Evolutionary conservation across 2,888 invertebrate genomes (phyloP).

Genomic region (Polymixis flavicincta): DNA sequence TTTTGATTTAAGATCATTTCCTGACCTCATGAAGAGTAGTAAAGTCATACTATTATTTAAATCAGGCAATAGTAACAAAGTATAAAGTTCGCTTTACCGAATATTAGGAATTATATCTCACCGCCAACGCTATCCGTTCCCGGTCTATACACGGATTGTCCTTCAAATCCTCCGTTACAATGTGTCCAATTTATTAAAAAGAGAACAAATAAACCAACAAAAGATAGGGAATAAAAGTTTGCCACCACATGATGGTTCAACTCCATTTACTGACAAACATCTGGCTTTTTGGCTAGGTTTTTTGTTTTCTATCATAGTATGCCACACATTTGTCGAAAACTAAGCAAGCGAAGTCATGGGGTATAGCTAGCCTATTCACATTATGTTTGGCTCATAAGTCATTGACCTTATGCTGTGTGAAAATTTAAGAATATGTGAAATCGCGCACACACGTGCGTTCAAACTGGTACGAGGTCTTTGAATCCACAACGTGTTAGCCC

Average conservation of each 20-base stretch:
- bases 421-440: conserved; percentile 43
- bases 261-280: conserved; percentile 25
- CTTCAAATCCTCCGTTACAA: background rate
- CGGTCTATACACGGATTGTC: background rate
- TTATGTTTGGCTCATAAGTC: conserved; percentile 39
- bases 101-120: background rate
- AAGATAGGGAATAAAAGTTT: background rate
- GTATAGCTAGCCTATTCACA: conserved; percentile 11
- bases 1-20: no score
- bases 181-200: background rate
- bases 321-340: conserved; percentile 1
- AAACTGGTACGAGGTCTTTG: conserved; percentile 46
- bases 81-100: no score
- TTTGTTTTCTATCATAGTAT: conserved; percentile 8
- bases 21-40: no score
- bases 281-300: conserved; percentile 19
- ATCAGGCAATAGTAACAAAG: no score
- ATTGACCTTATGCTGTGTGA: conserved; percentile 43
- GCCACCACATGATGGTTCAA: conserved; percentile 2
- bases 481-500: conserved; percentile 39
- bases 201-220: background rate
- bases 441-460: conserved; percentile 37
- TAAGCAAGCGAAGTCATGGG: background rate
- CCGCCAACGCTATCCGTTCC: background rate
- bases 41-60: no score